These are phyloP conservation scores for Poecilus cupreus DNA, from an alignment of 2,888 invertebrate species.

Conservation along the genomic window DNA sequence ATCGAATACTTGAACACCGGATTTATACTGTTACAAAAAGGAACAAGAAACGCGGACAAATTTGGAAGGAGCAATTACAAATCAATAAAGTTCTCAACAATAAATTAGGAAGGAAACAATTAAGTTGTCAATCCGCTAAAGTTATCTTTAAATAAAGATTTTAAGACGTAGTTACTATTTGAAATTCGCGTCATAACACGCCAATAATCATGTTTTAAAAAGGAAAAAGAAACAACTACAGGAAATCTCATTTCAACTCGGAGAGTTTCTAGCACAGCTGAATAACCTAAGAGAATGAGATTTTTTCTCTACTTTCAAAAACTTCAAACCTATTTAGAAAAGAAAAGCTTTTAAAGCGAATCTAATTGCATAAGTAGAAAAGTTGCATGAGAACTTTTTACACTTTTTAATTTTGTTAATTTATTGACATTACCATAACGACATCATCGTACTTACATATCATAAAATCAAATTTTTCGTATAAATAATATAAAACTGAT, in stretches of 20 bases:
- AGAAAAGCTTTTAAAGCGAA: constrained; percentile 41
- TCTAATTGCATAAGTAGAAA: constrained; percentile 37
- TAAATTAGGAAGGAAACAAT: constrained; percentile 45
- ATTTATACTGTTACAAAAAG: neutral
- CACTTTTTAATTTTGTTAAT: constrained; percentile 25
- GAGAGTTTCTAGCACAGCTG: constrained; percentile 15
- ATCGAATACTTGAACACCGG: no score
- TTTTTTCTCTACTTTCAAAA: constrained; percentile 1
- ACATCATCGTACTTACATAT: neutral
- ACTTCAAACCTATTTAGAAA: constrained; percentile 43
- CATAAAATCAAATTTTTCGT: no score
- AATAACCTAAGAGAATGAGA: constrained; percentile 26
- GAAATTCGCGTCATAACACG: constrained; percentile 37
- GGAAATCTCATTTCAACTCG: constrained; percentile 33
- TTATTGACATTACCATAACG: neutral
- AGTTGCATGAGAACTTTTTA: neutral
- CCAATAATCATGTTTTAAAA: constrained; percentile 41
- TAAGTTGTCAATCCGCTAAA: constrained; percentile 39
- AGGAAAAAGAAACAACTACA: constrained; percentile 14
- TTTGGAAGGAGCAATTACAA: constrained; percentile 19
- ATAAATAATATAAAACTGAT: no score
- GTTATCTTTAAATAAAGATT: constrained; percentile 41
- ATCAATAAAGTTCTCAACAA: constrained; percentile 38
- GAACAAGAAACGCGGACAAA: neutral
- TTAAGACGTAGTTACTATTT: constrained; percentile 23